These are phyloP conservation scores for Meteorus sp. DNA, from an alignment of 1,140 invertebrate genomes.

Conservation along the genomic window DNA sequence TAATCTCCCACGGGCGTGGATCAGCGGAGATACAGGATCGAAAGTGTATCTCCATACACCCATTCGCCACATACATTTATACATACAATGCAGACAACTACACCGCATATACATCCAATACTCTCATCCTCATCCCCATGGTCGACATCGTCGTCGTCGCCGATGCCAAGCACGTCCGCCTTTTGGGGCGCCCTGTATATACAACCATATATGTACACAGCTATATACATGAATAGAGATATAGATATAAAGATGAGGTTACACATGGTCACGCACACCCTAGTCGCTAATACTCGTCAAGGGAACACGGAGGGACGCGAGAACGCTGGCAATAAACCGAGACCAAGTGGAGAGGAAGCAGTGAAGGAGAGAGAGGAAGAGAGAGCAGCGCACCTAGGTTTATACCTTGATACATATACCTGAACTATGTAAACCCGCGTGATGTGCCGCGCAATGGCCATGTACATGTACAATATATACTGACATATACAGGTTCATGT, in stretches of 20 bases:
- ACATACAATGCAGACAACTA: too few relatives aligned
- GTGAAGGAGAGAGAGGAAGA: background rate
- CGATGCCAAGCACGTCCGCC: slow-evolving; percentile 57
- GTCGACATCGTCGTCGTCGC: slow-evolving; percentile 45
- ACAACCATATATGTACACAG: slow-evolving; percentile 18
- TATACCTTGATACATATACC: slow-evolving; percentile 18
- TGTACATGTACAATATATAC: too few relatives aligned
- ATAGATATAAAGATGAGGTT: slow-evolving; percentile 16
- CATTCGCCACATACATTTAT: too few relatives aligned
- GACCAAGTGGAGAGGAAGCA: too few relatives aligned
- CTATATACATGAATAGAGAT: slow-evolving; percentile 15
- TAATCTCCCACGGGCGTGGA: background rate
- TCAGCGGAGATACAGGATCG: slow-evolving; percentile 35
- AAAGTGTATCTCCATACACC: too few relatives aligned
- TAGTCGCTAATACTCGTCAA: slow-evolving; percentile 27
- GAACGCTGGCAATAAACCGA: too few relatives aligned
- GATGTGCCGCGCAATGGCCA: slow-evolving; percentile 26
- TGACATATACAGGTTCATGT: background rate
- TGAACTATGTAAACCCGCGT: slow-evolving; percentile 17
- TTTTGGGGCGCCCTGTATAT: slow-evolving; percentile 45
- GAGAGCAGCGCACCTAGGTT: slow-evolving; percentile 4
- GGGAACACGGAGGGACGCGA: background rate
- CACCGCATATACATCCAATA: too few relatives aligned
- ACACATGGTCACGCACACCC: slow-evolving; percentile 23
- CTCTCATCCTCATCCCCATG: too few relatives aligned